Percentiles rank a stretch among this genome's conserved stretches.
Conservation (phyloP, 64 coral and sea anemone species). For the Pachyseris speciosa region DNA sequence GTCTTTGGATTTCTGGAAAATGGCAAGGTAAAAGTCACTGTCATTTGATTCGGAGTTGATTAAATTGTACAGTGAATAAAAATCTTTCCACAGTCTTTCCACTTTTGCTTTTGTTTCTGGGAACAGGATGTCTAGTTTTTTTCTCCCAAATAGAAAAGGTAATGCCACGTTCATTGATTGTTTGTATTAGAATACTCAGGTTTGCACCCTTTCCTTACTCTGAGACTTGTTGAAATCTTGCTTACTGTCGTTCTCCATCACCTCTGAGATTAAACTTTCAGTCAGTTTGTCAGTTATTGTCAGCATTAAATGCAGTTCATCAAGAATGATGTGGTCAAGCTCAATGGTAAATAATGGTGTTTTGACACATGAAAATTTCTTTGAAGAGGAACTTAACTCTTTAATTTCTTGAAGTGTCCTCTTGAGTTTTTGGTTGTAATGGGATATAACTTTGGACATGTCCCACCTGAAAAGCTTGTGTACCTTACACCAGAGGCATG, state of each 20-base stretch:
- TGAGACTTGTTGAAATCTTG: conserved; percentile 42
- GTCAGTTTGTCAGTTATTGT: conserved; percentile 70
- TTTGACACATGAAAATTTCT: conserved; percentile 58
- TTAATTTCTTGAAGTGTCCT: conserved; percentile 47
- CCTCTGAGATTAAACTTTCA: conserved; percentile 72
- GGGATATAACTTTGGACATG: conserved; percentile 6
- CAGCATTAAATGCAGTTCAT: conserved; percentile 80
- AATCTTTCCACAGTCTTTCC: conserved; percentile 29
- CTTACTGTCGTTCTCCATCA: conserved; percentile 65
- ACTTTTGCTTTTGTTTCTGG: conserved; percentile 44
- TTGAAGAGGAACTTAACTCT: neutral
- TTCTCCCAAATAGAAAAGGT: conserved; percentile 46
- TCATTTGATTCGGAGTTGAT: neutral
- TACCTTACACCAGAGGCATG: conserved; percentile 27
- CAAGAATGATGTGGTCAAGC: conserved; percentile 76
- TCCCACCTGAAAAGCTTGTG: conserved; percentile 30
- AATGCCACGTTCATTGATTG: conserved; percentile 55
- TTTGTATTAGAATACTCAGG: conserved; percentile 16
- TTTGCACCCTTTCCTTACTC: conserved; percentile 29
- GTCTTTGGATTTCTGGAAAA: conserved; percentile 34
- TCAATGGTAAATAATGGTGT: conserved; percentile 71
- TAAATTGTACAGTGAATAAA: neutral
- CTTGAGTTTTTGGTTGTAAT: conserved; percentile 1
- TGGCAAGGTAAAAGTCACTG: neutral
- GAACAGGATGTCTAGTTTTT: conserved; percentile 36